Percentiles rank a stretch among this genome's conserved stretches.
phyloP scores from a whole-genome alignment of 37 sponge, comb jelly and placozoan species.

The Tethya wilhelma region DNA sequence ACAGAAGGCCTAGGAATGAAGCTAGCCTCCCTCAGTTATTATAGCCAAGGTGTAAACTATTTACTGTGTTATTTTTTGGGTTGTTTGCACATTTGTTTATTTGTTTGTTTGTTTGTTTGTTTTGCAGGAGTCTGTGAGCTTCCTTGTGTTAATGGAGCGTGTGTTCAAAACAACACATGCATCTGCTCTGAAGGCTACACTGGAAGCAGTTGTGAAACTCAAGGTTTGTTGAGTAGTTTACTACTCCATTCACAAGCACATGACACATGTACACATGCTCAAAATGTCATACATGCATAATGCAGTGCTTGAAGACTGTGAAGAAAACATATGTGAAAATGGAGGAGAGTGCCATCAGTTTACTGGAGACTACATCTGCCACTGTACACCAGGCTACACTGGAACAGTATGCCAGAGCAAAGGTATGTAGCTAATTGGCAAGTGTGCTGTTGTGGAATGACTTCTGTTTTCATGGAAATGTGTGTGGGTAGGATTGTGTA shows the following conservation, averaged over 20 bases:
- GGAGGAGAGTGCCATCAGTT: background rate
- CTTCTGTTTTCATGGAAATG: too few relatives aligned
- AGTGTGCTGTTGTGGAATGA: too few relatives aligned
- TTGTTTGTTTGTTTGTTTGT: too few relatives aligned
- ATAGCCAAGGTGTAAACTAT: too few relatives aligned
- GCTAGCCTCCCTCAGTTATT: too few relatives aligned
- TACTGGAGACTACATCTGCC: background rate
- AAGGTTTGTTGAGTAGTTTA: background rate
- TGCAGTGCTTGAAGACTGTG: background rate
- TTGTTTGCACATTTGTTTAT: background rate
- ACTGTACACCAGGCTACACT: background rate
- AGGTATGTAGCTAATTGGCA: too few relatives aligned
- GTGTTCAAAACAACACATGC: background rate
- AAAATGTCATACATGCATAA: too few relatives aligned
- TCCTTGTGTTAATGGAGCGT: background rate
- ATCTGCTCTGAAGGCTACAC: background rate
- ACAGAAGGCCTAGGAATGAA: too few relatives aligned
- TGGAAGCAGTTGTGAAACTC: background rate
- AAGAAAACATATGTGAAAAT: background rate
- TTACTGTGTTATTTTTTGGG: too few relatives aligned
- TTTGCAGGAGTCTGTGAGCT: background rate
- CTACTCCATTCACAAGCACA: background rate
- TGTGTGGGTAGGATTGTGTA: too few relatives aligned
- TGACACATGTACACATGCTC: too few relatives aligned
- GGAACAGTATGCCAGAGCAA: background rate